A percentile compares a stretch with the other conserved stretches of the same genome.
Evolutionary conservation across 2,888 invertebrate species (phyloP).

Genomic region (Orgyia antiqua): DNA sequence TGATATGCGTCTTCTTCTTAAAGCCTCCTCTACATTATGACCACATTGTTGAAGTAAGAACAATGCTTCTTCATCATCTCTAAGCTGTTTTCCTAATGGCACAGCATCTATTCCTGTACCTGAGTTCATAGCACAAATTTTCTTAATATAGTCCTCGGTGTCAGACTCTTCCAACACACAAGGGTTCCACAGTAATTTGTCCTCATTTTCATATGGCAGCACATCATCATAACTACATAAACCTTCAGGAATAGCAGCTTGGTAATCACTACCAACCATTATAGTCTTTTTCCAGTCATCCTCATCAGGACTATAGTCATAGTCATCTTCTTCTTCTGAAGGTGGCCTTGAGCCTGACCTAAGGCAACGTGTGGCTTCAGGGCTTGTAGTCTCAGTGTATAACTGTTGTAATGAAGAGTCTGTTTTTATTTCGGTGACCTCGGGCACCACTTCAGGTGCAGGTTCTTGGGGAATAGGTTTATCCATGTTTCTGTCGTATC

Average conservation of each 20-base stretch:
- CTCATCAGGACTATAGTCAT: conserved; percentile 89
- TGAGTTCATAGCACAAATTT: conserved; percentile 71
- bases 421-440: conserved; percentile 56
- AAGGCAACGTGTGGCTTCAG: conserved; percentile 66
- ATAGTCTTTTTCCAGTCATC: conserved; percentile 96
- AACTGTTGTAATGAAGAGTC: conserved; percentile 70
- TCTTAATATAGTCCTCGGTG: conserved; percentile 89
- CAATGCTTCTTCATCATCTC: conserved; percentile 94
- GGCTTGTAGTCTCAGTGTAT: conserved; percentile 56
- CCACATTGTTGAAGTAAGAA: conserved; percentile 95
- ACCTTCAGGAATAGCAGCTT: conserved; percentile 95
- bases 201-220: conserved; percentile 96
- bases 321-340: conserved; percentile 90
- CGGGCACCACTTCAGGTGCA: conserved; percentile 50
- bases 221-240: conserved; percentile 95
- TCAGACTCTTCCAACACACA: conserved; percentile 82
- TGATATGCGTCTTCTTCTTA: conserved; percentile 87
- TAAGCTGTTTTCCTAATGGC: conserved; percentile 85
- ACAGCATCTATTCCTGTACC: conserved; percentile 72
- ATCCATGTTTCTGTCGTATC: conserved; percentile 79
- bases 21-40: conserved; percentile 95
- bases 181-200: conserved; percentile 96
- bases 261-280: conserved; percentile 96
- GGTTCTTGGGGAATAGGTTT: conserved; percentile 47
- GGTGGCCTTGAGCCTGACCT: conserved; percentile 84